Percentiles rank a stretch among this genome's conserved stretches.
Conservation (phyloP, 2,888 invertebrate species). For the Cheilosia variabilis region DNA sequence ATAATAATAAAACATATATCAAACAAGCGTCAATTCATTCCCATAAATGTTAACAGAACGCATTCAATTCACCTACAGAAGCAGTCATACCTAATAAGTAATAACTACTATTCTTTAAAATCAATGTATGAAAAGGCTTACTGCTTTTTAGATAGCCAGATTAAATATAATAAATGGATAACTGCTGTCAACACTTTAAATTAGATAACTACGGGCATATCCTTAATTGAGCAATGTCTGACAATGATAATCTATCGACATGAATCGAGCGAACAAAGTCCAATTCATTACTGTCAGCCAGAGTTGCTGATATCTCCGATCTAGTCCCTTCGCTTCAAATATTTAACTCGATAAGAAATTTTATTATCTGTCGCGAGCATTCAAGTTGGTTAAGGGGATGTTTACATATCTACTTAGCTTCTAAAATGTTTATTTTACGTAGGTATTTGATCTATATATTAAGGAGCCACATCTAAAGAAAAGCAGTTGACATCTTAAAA, state of each 20-base stretch:
- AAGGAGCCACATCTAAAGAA: no score
- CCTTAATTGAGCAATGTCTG: slow-evolving; percentile 43
- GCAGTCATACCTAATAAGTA: no score
- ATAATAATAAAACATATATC: no score
- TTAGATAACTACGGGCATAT: slow-evolving; percentile 26
- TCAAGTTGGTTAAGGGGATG: not conserved
- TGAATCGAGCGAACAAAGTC: slow-evolving; percentile 32
- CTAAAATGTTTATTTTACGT: not conserved
- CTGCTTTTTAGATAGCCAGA: not conserved
- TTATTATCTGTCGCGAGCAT: slow-evolving; percentile 12
- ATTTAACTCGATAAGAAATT: not conserved
- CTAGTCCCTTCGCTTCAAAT: slow-evolving; percentile 18
- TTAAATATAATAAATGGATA: slow-evolving; percentile 4
- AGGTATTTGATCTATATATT: no score
- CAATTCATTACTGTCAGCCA: slow-evolving; percentile 20
- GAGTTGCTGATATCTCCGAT: slow-evolving; percentile 24
- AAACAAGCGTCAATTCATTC: no score
- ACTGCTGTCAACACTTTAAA: not conserved
- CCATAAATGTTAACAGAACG: no score
- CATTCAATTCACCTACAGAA: no score
- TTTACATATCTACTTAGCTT: slow-evolving; percentile 1
- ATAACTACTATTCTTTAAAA: not conserved
- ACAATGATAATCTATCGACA: slow-evolving; percentile 24
- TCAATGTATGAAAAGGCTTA: slow-evolving; percentile 4
- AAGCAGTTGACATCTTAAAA: no score